Conservation (phyloP, 1,140 invertebrate species). For the Amphibalanus amphitrite region DNA sequence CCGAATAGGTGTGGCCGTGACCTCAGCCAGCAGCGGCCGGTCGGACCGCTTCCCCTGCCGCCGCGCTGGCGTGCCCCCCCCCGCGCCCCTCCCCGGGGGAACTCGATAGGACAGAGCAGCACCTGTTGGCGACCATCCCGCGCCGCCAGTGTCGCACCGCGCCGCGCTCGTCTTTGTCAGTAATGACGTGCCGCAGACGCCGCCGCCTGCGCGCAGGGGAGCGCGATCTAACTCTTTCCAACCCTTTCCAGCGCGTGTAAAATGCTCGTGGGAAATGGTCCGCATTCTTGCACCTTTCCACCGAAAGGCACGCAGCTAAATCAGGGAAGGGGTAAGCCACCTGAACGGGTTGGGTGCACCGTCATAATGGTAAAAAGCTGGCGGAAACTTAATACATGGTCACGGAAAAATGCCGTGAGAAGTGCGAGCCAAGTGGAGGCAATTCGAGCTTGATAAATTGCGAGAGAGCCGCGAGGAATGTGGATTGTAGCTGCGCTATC, state of each 20-base stretch:
- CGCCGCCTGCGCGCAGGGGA: neutral
- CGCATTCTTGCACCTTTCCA: neutral
- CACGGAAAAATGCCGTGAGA: neutral
- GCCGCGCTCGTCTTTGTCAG: too few relatives aligned
- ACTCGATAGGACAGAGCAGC: neutral
- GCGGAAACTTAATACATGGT: neutral
- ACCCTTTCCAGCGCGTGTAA: neutral
- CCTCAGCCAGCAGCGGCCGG: too few relatives aligned
- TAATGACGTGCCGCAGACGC: too few relatives aligned
- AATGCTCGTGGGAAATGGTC: neutral
- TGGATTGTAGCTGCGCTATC: neutral
- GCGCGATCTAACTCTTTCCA: neutral
- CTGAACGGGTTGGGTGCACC: neutral
- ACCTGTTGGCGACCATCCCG: neutral
- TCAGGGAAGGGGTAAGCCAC: neutral
- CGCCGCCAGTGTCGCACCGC: neutral
- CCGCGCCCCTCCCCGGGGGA: neutral
- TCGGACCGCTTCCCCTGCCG: too few relatives aligned
- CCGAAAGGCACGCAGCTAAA: neutral
- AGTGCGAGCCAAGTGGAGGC: neutral
- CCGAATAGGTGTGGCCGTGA: too few relatives aligned
- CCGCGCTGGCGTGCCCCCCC: neutral
- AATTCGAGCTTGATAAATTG: neutral
- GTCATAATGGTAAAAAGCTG: neutral
- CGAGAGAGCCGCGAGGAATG: neutral